Conservation (phyloP, 2,797 vertebrate species). For the Ptychadena robeensis region DNA sequence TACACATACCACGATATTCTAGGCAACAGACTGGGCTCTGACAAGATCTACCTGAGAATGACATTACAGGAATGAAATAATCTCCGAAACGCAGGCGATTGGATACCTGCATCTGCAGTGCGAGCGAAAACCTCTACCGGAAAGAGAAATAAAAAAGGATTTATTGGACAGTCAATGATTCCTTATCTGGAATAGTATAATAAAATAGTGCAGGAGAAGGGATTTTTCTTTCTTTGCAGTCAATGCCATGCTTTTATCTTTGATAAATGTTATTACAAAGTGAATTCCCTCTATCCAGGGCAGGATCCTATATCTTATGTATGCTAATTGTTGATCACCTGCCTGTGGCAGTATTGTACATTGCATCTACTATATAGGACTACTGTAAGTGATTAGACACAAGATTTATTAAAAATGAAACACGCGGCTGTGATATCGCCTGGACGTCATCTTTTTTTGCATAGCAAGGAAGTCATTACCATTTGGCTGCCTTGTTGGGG, state of each 20-base stretch:
- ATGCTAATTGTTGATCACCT: not conserved
- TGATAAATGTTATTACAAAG: not conserved
- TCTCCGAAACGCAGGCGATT: not conserved
- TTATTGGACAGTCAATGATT: constrained; percentile 2
- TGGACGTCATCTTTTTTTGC: too few species aligned
- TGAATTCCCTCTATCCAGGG: not conserved
- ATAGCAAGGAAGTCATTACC: too few species aligned
- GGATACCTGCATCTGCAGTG: not conserved
- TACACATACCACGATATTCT: too few species aligned
- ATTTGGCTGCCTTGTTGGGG: too few species aligned
- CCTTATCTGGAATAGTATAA: not conserved
- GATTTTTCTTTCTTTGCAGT: not conserved
- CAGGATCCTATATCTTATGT: not conserved
- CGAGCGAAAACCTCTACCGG: not conserved
- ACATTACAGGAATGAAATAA: not conserved
- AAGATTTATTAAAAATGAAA: too few species aligned
- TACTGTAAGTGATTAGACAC: not conserved
- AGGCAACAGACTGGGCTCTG: too few species aligned
- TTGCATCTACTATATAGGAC: not conserved
- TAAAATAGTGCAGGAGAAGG: not conserved
- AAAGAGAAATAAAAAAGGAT: not conserved
- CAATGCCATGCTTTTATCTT: not conserved
- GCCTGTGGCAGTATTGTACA: not conserved
- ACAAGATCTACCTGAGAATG: not conserved
- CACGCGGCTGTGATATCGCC: too few species aligned